phyloP scores from a whole-genome alignment of 2,888 invertebrate species.

The Alsophila aescularia region DNA sequence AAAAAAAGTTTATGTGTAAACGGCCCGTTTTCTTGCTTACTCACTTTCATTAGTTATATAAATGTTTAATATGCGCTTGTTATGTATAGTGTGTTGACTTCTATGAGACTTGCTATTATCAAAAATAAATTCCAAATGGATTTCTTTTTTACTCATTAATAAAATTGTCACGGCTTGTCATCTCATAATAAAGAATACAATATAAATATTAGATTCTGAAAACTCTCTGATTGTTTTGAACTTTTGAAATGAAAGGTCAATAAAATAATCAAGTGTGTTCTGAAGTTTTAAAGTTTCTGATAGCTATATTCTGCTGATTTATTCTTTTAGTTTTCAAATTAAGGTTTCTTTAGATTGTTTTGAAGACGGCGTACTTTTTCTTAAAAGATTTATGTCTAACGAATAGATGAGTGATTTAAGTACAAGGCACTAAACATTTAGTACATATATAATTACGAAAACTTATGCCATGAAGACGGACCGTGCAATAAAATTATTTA shows the following conservation, averaged over 20 bases:
- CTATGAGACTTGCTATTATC: no score
- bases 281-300: neutral
- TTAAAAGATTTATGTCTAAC: neutral
- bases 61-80: no score
- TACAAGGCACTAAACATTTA: no score
- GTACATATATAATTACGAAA: no score
- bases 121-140: no score
- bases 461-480: no score
- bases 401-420: no score
- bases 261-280: constrained; percentile 12
- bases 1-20: no score
- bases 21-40: no score
- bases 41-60: no score
- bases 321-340: constrained; percentile 2
- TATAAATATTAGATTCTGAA: constrained; percentile 7
- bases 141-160: neutral
- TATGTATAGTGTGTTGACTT: no score
- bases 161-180: neutral
- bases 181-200: constrained; percentile 7
- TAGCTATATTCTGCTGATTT: constrained; percentile 6
- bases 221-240: constrained; percentile 18
- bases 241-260: constrained; percentile 14
- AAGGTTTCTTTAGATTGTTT: neutral
- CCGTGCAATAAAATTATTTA: no score
- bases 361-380: neutral